A percentile compares a stretch with the other conserved stretches of the same genome.
Conservation (phyloP, 2,113 vertebrate species). For the Hippoglossus stenolepis region DNA sequence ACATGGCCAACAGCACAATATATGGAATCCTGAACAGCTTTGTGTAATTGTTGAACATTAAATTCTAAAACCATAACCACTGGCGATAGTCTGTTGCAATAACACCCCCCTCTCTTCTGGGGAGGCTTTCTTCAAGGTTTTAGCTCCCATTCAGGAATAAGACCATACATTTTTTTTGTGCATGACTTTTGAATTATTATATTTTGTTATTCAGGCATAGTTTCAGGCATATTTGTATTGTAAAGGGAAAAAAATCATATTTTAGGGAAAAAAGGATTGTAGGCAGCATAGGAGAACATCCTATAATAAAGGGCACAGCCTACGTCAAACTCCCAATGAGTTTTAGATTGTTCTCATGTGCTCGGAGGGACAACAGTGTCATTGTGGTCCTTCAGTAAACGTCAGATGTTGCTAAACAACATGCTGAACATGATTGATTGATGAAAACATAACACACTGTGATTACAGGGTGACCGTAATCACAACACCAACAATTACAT, state of each 20-base stretch:
- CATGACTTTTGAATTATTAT: too few relatives aligned
- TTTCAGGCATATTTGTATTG: too few relatives aligned
- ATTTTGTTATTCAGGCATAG: background rate
- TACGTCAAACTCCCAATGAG: too few relatives aligned
- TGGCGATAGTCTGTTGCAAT: background rate
- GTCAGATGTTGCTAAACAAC: background rate
- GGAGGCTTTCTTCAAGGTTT: background rate
- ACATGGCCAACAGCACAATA: background rate
- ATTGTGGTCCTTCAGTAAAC: background rate
- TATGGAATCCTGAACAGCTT: background rate
- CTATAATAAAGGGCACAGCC: background rate
- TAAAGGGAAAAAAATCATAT: background rate
- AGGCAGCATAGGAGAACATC: background rate
- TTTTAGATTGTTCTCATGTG: too few relatives aligned
- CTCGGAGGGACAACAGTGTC: too few relatives aligned
- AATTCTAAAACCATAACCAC: background rate
- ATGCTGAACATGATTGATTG: too few relatives aligned
- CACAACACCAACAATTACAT: background rate
- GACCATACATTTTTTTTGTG: background rate
- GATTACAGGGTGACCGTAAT: background rate
- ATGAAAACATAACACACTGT: too few relatives aligned
- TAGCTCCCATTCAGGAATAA: too few relatives aligned
- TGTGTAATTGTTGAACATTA: background rate
- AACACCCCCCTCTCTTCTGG: background rate
- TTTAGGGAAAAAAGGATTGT: background rate